Base-by-base conservation (phyloP, 1,140 invertebrate species). In the Magallana angulata region DNA sequence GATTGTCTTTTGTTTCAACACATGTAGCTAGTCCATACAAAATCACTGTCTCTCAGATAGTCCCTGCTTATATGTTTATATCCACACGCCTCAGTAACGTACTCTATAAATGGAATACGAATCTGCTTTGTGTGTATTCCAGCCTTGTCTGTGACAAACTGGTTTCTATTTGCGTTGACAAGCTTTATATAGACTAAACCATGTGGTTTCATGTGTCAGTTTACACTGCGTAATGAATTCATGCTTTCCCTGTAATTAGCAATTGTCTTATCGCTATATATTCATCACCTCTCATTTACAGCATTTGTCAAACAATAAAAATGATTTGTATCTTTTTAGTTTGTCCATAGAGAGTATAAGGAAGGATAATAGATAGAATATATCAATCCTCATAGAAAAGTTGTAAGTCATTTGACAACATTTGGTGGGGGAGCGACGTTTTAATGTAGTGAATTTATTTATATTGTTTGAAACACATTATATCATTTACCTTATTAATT, bases 181-280 rank as follows among this genome's bases (percentile, higher is more conserved):
- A 71, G 68, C 68, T 71, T 71, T 71, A 71, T 71, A 71, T 71
- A 71, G 18, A 48, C 68, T 8, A 71, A 71, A 71, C 68, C 68
- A 71, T 71, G 68, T 71, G 68, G 68, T 71, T 71, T 30, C 12
- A 36, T 71, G 68, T 71, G 68, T 71, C 68, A 71, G 36, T 30
- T 62, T 30, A 71, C 36, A 36, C 68, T 18, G 68, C 68, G 6
- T 24, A 71, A 71, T 71, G 68, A 71, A 24, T 71, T 71, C 68
- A 71, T 71, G 68, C 36, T n/a, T 62, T 62, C n/a, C 8, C 68
- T 30, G 68, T 36, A 18, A 71, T 71, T 71, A 71, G 68, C 68
- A 18, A 71, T 71, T 71, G 68, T 71, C 68, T 30, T 24, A 71
- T 12, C 24, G 18, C 68, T 71, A 11, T 11, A 8, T 24, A 71